These are phyloP conservation scores for Lemur catta DNA, from an alignment of 2,797 vertebrate species.

Conservation along the genomic window DNA sequence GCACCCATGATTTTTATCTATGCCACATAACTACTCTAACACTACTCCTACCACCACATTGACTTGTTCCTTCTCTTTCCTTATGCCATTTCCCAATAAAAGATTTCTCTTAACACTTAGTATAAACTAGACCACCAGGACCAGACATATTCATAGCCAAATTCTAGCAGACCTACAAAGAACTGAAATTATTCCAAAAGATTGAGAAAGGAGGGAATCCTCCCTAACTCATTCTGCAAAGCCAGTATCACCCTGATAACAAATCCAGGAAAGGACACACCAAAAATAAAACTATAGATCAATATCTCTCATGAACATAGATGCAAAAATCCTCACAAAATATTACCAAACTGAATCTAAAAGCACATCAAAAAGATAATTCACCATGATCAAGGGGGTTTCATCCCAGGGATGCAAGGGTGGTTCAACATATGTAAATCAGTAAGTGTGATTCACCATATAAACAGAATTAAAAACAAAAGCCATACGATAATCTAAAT, in stretches of 20 bases:
- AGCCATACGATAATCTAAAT: no score
- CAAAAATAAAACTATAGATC: no score
- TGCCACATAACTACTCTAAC: not conserved
- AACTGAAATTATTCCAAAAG: not conserved
- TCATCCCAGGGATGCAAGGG: no score
- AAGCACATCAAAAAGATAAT: no score
- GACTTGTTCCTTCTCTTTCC: not conserved
- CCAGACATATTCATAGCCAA: not conserved
- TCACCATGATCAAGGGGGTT: no score
- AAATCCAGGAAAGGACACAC: not conserved
- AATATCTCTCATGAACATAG: not conserved
- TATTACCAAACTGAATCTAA: not conserved
- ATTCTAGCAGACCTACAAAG: not conserved
- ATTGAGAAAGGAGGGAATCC: not conserved
- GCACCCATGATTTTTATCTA: not conserved
- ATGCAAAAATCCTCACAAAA: not conserved
- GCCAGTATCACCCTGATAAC: not conserved
- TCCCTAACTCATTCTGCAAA: not conserved
- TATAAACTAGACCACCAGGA: not conserved
- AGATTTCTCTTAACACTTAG: not conserved
- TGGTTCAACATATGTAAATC: no score
- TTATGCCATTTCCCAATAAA: not conserved
- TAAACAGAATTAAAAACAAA: no score
- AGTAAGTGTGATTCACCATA: no score
- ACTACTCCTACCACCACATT: not conserved